Base-by-base conservation (phyloP, 2,888 invertebrate species). In the Dicranocentrus wangi region DNA sequence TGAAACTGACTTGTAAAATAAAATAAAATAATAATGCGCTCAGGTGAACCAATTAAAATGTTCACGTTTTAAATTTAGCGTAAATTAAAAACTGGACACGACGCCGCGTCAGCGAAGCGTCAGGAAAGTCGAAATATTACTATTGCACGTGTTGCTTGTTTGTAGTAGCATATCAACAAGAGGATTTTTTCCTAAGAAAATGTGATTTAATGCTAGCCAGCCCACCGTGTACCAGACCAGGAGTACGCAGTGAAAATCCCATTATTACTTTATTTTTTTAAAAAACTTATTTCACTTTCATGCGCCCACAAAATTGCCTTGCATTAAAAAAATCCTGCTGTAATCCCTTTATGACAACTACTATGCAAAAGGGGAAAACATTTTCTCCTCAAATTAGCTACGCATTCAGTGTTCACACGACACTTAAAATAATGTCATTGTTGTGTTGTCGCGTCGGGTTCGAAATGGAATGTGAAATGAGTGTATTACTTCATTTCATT, bases 201-300 rank as follows among this genome's bases (percentile, higher is more conserved):
- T 32, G 32, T 32, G 32, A 32, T 32, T 32, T 32, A 32, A 32
- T 32, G 32, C 10, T 7, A 32, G 32, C 3, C 32, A 32, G 3
- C 32, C 32, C 10, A n/a, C n/a, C n/a, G n/a, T n/a, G n/a, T n/a
- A n/a, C n/a, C n/a, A n/a, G n/a, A n/a, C n/a, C n/a, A n/a, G n/a
- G n/a, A n/a, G n/a, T n/a, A n/a, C n/a, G n/a, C n/a, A n/a, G n/a
- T n/a, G n/a, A n/a, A n/a, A n/a, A n/a, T n/a, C n/a, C n/a, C n/a
- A n/a, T n/a, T n/a, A n/a, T n/a, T n/a, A n/a, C n/a, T n/a, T n/a
- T n/a, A n/a, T n/a, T n/a, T n/a, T n/a, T n/a, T n/a, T n/a, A n/a
- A n/a, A n/a, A n/a, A n/a, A n/a, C n/a, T n/a, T n/a, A n/a, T 10
- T 58, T 58, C 25, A 58, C 58, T 58, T 58, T 58, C 58, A 58